Evolutionary conservation across 2,888 invertebrate species (phyloP).

Genomic region (Scrobipalpa costella): DNA sequence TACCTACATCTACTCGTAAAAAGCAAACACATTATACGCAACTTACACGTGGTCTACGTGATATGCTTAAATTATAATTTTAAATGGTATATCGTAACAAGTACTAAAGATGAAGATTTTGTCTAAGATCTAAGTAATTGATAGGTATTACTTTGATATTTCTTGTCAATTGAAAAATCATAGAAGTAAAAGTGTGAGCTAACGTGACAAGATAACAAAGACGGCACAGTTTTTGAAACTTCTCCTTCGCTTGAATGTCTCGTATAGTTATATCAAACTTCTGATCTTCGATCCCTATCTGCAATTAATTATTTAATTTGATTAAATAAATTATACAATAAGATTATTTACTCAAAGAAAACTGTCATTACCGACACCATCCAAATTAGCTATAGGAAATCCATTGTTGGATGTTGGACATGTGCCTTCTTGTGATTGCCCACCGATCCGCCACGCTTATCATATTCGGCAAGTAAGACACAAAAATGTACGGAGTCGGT

Average conservation of each 20-base stretch:
- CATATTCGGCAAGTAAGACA: no score
- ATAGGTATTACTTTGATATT: no score
- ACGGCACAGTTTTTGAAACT: background rate
- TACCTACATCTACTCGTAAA: background rate
- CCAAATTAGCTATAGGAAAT: no score
- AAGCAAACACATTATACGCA: background rate
- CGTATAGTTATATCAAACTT: background rate
- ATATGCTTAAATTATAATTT: background rate
- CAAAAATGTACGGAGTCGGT: no score
- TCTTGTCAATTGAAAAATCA: no score
- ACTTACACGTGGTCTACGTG: background rate
- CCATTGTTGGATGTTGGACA: no score
- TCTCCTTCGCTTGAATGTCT: background rate
- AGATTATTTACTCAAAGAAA: background rate
- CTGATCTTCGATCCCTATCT: background rate
- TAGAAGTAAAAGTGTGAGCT: no score
- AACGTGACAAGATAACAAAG: background rate
- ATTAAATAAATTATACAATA: background rate
- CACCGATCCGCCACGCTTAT: no score
- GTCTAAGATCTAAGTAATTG: background rate
- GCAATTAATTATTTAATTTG: background rate
- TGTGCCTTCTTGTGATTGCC: no score
- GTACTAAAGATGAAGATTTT: background rate
- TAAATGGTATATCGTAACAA: background rate
- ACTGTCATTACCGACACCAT: no score